A percentile compares a stretch with the other conserved stretches of the same genome.
Evolutionary conservation across 2,797 vertebrate species (phyloP).

Genomic region (Zalophus californianus): DNA sequence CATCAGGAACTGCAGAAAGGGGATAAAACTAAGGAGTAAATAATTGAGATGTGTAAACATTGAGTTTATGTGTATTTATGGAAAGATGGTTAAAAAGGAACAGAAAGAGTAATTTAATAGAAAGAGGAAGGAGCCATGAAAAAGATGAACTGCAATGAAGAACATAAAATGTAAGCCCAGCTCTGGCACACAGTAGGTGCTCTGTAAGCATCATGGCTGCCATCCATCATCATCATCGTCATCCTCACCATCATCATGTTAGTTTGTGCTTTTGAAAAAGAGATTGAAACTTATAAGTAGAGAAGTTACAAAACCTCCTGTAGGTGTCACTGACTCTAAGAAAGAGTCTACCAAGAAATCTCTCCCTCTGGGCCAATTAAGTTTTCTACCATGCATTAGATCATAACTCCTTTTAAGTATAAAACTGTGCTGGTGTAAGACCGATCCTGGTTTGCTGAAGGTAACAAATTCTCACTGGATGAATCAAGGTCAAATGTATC

Average conservation of each 20-base stretch:
- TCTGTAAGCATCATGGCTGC: neutral
- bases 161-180: neutral
- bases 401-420: slow-evolving; percentile 52
- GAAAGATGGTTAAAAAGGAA: slow-evolving; percentile 20
- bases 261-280: slow-evolving; percentile 46
- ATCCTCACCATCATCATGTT: neutral
- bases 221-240: neutral
- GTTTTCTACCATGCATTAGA: slow-evolving; percentile 31
- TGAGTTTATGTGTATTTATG: neutral
- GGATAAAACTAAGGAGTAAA: slow-evolving; percentile 17
- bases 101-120: neutral
- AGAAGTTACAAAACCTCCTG: slow-evolving; percentile 31
- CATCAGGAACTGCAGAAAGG: neutral
- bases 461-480: slow-evolving; percentile 59
- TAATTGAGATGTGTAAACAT: neutral
- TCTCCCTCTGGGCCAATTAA: slow-evolving; percentile 22
- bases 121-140: neutral
- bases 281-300: neutral
- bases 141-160: neutral
- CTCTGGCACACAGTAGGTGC: neutral
- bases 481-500: slow-evolving; percentile 63
- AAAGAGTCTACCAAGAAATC: slow-evolving; percentile 28
- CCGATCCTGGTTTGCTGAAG: neutral
- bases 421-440: slow-evolving; percentile 5
- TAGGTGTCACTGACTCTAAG: neutral